Base-by-base conservation (phyloP, 2,888 invertebrate species). In the Calephelis perditalis region DNA sequence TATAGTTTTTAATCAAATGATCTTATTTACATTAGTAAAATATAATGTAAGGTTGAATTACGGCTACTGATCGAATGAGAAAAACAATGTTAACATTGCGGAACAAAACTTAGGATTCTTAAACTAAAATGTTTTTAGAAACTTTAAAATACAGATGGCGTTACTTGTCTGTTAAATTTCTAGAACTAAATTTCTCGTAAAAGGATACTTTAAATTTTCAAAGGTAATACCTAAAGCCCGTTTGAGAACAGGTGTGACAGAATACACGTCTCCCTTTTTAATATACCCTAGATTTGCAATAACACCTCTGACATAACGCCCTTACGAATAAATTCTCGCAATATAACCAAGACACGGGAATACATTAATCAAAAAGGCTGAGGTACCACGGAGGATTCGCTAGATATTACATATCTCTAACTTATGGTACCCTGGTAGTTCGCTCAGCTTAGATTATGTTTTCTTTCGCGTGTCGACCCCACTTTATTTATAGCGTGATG, bases 281-380 rank as follows among this genome's bases (percentile, higher is more conserved):
- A 87, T 87, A 87, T 86, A 86, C 88, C 86, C 85, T 85, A 88
- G 87, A 88, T 86, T 86, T 84, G 79, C 82, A 79, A 76, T 86
- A 85, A 85, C 83, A 80, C 84, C 83, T 70, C 73, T 79, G 78
- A 79, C 79, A 77, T 79, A 80, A 78, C 79, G 76, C 77, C 76
- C 77, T 74, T 75, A 71, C 70, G 71, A 75, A 73, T 74, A 81
- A 77, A 78, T 78, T 75, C 75, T 73, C 76, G 80, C 77, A 85
- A 86, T 86, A 86, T 84, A 83, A 83, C 83, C 80, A 85, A 80
- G 85, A 84, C 86, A 80, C 77, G 71, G 68, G 83, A 79, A 86
- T 84, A 87, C 88, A 89, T 89, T 89, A 86, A 89, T 89, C 89
- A 89, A 86, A 86, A 67, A 70, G 73, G 70, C 66, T 69, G 70